Percentiles rank a stretch among this genome's conserved stretches.
These are phyloP conservation scores for Lutraria rhynchaena DNA, from an alignment of 1,140 invertebrate genomes.

Conservation along the genomic window DNA sequence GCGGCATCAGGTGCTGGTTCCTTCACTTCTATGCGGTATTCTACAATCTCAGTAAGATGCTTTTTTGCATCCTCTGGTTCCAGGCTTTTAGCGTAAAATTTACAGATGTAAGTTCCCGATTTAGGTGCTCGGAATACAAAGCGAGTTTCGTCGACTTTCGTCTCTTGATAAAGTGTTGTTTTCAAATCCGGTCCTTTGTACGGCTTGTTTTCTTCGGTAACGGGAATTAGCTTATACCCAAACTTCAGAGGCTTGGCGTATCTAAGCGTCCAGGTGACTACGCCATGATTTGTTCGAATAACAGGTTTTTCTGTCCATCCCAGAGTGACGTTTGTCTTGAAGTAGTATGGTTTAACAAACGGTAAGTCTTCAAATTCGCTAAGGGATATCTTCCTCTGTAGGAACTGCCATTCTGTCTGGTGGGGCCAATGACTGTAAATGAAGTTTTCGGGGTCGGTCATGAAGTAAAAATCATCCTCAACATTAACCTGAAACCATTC, in stretches of 20 bases:
- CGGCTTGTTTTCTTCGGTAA: constrained; percentile 68
- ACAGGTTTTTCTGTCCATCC: constrained; percentile 55
- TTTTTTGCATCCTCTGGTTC: constrained; percentile 71
- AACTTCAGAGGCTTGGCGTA: constrained; percentile 54
- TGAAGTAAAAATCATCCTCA: constrained; percentile 82
- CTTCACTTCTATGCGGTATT: constrained; percentile 80
- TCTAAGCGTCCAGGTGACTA: constrained; percentile 49
- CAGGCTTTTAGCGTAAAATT: constrained; percentile 79
- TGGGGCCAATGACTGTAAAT: constrained; percentile 82
- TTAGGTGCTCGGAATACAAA: constrained; percentile 79
- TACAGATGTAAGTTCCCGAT: constrained; percentile 79
- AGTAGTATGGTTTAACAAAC: constrained; percentile 82
- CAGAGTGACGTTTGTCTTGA: constrained; percentile 72
- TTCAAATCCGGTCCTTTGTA: constrained; percentile 77
- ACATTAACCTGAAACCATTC: constrained; percentile 77
- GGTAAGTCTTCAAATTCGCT: constrained; percentile 81
- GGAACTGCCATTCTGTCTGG: constrained; percentile 80
- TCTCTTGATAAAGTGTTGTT: constrained; percentile 78
- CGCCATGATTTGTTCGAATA: constrained; percentile 42
- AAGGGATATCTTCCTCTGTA: constrained; percentile 71
- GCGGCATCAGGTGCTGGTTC: constrained; percentile 69
- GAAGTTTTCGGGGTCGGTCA: constrained; percentile 80
- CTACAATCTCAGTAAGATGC: constrained; percentile 77
- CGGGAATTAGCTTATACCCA: constrained; percentile 65
- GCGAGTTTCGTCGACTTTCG: constrained; percentile 74